These are phyloP conservation scores for Anguilla marmorata DNA, from an alignment of 2,797 vertebrate species.

Conservation along the genomic window DNA sequence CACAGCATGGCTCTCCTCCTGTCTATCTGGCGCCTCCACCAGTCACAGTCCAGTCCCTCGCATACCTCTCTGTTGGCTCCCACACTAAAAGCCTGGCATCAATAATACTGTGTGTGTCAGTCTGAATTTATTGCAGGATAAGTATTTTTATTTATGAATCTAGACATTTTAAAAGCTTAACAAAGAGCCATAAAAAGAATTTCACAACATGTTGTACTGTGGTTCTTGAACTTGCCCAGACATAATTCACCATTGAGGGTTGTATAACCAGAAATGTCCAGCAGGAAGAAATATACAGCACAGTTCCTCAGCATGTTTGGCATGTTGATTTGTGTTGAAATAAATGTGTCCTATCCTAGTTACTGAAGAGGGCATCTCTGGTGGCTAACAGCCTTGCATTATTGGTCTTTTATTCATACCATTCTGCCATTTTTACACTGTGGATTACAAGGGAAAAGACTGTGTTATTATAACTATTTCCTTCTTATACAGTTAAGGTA, in stretches of 20 bases:
- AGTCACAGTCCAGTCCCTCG: slow-evolving; percentile 73
- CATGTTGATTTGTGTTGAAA: slow-evolving; percentile 33
- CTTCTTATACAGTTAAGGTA: too few relatives aligned
- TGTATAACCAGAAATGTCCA: not conserved
- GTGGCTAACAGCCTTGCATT: slow-evolving; percentile 35
- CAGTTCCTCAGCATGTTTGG: slow-evolving; percentile 35
- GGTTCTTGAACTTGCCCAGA: not conserved
- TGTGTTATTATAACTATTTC: not conserved
- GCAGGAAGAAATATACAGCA: slow-evolving; percentile 21
- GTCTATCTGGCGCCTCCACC: slow-evolving; percentile 68
- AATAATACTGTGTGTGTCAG: slow-evolving; percentile 54
- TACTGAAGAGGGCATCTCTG: slow-evolving; percentile 30
- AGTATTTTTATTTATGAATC: slow-evolving; percentile 1
- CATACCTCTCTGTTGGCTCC: slow-evolving; percentile 61
- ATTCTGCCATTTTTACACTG: slow-evolving; percentile 46
- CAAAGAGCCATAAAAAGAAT: not conserved
- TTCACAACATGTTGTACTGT: not conserved
- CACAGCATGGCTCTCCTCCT: slow-evolving; percentile 66
- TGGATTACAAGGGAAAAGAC: slow-evolving; percentile 20
- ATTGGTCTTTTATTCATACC: slow-evolving; percentile 54
- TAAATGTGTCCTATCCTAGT: slow-evolving; percentile 33
- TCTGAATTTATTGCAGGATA: slow-evolving; percentile 52
- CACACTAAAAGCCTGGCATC: slow-evolving; percentile 55
- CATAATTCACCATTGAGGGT: slow-evolving; percentile 6
- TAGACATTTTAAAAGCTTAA: not conserved